Base-by-base conservation (phyloP, 2,113 vertebrate species). In the human (Homo sapiens) region DNA sequence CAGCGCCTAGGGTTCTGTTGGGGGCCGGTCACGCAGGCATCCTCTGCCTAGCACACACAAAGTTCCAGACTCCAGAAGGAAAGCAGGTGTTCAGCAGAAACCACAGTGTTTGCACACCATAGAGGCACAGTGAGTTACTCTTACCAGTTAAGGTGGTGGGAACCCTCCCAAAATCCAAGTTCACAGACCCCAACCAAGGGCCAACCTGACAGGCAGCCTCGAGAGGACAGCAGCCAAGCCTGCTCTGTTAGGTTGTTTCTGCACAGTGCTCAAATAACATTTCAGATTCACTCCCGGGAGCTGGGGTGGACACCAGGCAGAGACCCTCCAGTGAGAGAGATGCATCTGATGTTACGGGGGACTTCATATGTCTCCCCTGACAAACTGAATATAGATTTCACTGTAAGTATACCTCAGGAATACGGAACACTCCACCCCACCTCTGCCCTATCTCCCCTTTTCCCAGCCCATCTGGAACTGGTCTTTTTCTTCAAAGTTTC, bases 381-480 rank as follows among this genome's bases (percentile, higher is more conserved):
- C 17, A 8, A 35, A 8, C 16, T 80, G 55, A n/a, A 70, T 55
- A 5, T 10, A 12, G 61, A 64, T 14, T 6, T 68, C 3, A 1
- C 30, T n/a, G 48, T 61, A 6, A 22, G 16, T 43, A 10, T 10
- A 35, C 23, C 30, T n/a, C 2, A 80, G 61, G 40, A 61, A 7
- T 13, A 13, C 18, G 3, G 12, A 64, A 64, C 12, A 3, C 22
- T 0, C 45, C 16, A 1, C 52, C 23, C 13, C 7, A 45, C 18
- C 13, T 38, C 40, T 64, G 64, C 57, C 16, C 5, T 0, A 1
- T 13, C 43, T 35, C 35, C 20, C 23, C n/a, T 10, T 59, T 43
- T 27, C 43, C 72, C 27, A 43, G 6, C 14, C 64, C 7, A 3
- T 50, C 55, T 14, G 18, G 45, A n/a, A 48, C 8, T 40, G 73